Conservation (phyloP, 2,888 invertebrate genomes). For the Subacronicta megacephala region DNA sequence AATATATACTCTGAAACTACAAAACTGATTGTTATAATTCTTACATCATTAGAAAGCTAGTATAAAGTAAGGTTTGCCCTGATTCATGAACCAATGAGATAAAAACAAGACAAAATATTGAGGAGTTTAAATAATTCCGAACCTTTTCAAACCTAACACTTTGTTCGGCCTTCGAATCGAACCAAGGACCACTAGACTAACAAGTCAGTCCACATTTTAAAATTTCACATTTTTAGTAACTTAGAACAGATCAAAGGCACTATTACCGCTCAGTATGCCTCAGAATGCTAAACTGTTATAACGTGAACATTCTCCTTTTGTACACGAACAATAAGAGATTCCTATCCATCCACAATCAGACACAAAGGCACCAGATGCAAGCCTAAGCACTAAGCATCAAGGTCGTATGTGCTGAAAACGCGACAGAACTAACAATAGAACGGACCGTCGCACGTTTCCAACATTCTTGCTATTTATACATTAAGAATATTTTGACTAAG, state of each 20-base stretch:
- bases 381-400: slow-evolving; percentile 55
- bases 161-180: no score
- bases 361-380: slow-evolving; percentile 48
- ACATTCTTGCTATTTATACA: slow-evolving; percentile 57
- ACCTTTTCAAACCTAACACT: no score
- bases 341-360: slow-evolving; percentile 3
- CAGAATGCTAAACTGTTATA: slow-evolving; percentile 37
- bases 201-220: no score
- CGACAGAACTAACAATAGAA: slow-evolving; percentile 70
- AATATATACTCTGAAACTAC: no score
- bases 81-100: no score
- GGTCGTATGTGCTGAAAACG: slow-evolving; percentile 62
- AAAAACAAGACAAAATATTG: no score
- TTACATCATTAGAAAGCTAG: no score
- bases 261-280: slow-evolving; percentile 1
- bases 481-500: slow-evolving; percentile 44
- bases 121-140: no score
- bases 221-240: not conserved
- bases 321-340: slow-evolving; percentile 3
- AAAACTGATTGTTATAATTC: no score
- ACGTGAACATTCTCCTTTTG: slow-evolving; percentile 14
- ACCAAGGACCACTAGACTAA: no score
- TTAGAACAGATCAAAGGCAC: slow-evolving; percentile 13
- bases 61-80: no score
- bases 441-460: slow-evolving; percentile 55